These are phyloP conservation scores for Aromia moschata DNA, from an alignment of 2,888 invertebrate genomes.

Conservation along the genomic window DNA sequence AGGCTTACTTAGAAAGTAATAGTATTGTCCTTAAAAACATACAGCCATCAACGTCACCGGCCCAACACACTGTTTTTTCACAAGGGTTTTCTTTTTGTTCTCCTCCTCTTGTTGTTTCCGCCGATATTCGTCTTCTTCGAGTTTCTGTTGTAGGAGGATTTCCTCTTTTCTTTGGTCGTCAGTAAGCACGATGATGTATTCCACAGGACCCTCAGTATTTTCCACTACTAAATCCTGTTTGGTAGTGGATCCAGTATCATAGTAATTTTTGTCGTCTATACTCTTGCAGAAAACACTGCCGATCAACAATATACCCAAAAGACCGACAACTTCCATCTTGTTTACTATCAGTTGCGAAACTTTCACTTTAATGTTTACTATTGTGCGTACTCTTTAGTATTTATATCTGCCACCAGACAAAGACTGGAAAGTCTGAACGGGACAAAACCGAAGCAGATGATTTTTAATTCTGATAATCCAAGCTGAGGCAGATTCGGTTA, in stretches of 20 bases:
- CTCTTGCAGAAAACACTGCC: background rate
- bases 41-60: conserved; percentile 41
- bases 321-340: background rate
- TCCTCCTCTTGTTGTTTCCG: background rate
- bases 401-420: background rate
- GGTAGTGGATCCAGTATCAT: background rate
- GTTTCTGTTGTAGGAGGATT: background rate
- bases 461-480: conserved; percentile 9
- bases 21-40: conserved; percentile 34
- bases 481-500: conserved; percentile 15
- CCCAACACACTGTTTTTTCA: conserved; percentile 37
- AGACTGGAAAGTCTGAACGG: background rate
- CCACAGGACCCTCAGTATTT: conserved; percentile 7
- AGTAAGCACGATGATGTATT: conserved; percentile 7
- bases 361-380: conserved; percentile 4
- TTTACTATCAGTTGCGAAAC: background rate
- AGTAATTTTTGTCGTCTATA: conserved; percentile 5
- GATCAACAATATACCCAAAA: background rate
- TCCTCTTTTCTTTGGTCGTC: background rate
- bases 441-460: background rate
- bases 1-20: conserved; percentile 10
- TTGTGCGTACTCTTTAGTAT: background rate
- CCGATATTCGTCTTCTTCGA: background rate
- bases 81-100: conserved; percentile 5
- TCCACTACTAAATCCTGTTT: background rate